Evolutionary conservation across 1,140 invertebrate genomes (phyloP).

Genomic region (Adelges cooleyi): DNA sequence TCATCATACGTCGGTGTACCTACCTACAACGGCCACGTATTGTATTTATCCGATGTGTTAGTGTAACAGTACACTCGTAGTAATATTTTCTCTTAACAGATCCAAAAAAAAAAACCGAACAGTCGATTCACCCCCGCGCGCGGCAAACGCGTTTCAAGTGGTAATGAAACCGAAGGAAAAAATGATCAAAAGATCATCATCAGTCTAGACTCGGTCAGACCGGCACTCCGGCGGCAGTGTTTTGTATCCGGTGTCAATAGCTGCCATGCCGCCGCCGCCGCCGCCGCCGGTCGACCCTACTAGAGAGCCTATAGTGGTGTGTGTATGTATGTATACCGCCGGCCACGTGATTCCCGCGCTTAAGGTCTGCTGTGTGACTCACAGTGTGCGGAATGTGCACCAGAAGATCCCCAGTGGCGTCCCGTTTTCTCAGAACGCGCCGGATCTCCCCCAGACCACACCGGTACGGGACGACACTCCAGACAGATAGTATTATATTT

Average conservation of each 20-base stretch:
- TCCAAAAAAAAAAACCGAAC: no score
- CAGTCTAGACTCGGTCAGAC: conserved; percentile 1
- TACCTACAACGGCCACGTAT: no score
- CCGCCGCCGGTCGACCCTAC: not conserved
- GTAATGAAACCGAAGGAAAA: no score
- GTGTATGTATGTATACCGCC: not conserved
- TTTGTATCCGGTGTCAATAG: not conserved
- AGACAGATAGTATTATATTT: no score
- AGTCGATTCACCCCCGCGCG: no score
- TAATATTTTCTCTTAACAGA: no score
- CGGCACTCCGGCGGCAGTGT: not conserved
- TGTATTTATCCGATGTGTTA: no score
- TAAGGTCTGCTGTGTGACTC: not conserved
- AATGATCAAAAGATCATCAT: no score
- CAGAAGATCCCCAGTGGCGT: not conserved
- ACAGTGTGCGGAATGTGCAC: conserved; percentile 1
- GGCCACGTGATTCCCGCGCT: not conserved
- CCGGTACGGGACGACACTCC: not conserved
- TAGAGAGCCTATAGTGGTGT: no score
- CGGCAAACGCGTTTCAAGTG: no score
- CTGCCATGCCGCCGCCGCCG: not conserved
- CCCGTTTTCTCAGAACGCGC: conserved; percentile 23
- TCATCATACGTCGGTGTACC: no score
- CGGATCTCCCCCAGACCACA: not conserved
- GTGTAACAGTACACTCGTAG: no score